Conservation (phyloP, 2,113 vertebrate species). For the Cephalopterus ornatus region DNA sequence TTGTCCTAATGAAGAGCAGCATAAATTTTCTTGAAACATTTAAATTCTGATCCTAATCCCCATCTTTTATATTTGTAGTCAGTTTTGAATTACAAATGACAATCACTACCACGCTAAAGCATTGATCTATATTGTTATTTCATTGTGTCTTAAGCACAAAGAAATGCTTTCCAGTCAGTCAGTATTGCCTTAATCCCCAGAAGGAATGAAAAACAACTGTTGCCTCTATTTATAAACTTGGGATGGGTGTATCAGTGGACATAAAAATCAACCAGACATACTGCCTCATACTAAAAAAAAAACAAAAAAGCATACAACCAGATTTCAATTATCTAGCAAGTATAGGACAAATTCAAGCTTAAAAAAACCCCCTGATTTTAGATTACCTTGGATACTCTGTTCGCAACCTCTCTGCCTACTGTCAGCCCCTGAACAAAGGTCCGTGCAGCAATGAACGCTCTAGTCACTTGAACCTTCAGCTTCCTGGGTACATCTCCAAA, state of each 20-base stretch:
- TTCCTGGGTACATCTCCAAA: conserved; percentile 95
- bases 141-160: background rate
- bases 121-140: background rate
- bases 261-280: background rate
- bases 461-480: conserved; percentile 91
- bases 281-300: background rate
- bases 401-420: conserved; percentile 93
- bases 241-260: background rate
- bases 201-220: background rate
- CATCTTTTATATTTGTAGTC: background rate
- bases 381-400: conserved; percentile 95
- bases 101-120: background rate
- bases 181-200: background rate
- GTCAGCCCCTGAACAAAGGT: conserved; percentile 96
- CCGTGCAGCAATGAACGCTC: conserved; percentile 91
- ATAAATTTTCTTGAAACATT: background rate
- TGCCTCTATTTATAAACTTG: background rate
- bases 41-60: conserved; percentile 23
- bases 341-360: background rate
- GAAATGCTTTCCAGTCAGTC: background rate
- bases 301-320: background rate
- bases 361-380: background rate
- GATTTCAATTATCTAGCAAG: background rate
- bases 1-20: background rate
- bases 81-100: background rate